Evolutionary conservation across 2,888 invertebrate species (phyloP).

Genomic region (Lepidocyrtoides sp.): DNA sequence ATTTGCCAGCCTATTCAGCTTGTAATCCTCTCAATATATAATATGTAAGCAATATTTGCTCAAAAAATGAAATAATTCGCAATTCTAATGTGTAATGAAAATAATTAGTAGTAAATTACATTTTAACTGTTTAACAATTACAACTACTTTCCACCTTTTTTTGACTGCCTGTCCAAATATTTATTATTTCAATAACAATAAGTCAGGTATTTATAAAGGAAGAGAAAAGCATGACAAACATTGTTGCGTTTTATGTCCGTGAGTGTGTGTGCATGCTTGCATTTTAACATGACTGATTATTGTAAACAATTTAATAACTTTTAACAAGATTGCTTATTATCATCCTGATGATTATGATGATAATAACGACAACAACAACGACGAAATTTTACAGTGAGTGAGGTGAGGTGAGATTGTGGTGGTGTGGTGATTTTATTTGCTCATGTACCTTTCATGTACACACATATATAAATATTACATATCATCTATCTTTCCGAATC

Average conservation of each 20-base stretch:
- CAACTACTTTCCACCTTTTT: background rate
- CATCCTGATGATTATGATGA: conserved; percentile 34
- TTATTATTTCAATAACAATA: conserved; percentile 40
- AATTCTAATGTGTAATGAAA: conserved; percentile 18
- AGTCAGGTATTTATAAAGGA: conserved; percentile 22
- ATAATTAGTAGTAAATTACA: conserved; percentile 39
- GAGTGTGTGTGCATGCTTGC: conserved; percentile 26
- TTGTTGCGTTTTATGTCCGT: background rate
- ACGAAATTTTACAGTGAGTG: background rate
- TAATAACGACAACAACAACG: conserved; percentile 23
- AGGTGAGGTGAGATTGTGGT: background rate
- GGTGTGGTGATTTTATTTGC: conserved; percentile 36
- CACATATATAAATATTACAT: background rate
- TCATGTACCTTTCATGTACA: conserved; percentile 2
- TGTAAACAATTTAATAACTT: conserved; percentile 70
- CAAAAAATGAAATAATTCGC: conserved; percentile 8
- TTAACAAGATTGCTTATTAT: conserved; percentile 65
- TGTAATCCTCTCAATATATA: too few species aligned
- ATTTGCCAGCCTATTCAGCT: background rate
- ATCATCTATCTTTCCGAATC: background rate
- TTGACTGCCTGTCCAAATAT: conserved; percentile 23
- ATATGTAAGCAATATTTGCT: background rate
- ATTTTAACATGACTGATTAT: conserved; percentile 65
- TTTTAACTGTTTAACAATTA: conserved; percentile 14
- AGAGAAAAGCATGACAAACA: conserved; percentile 16